phyloP scores from a whole-genome alignment of 2,113 vertebrate species.

The Sminthopsis crassicaudata region DNA sequence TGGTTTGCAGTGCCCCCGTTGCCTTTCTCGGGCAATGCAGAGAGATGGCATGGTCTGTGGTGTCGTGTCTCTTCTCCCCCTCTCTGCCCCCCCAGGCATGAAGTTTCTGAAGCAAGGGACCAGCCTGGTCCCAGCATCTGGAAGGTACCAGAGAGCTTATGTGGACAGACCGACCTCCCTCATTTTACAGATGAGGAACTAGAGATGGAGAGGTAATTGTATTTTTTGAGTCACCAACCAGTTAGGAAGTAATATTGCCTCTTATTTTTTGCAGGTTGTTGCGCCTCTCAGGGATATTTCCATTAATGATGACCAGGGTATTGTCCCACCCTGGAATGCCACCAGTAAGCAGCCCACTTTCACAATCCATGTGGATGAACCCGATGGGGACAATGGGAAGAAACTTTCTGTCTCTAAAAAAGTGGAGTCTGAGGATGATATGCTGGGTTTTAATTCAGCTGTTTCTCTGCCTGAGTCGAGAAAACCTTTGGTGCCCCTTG shows the following conservation, averaged over 20 bases:
- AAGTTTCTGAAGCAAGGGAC: not conserved
- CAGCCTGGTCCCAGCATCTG: not conserved
- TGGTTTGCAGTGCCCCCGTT: too few species aligned
- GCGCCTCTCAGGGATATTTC: conserved; percentile 73
- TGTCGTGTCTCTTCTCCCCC: too few species aligned
- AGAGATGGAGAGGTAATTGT: not conserved
- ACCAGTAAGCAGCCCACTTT: conserved; percentile 83
- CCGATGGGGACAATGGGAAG: conserved; percentile 82
- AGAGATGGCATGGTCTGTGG: too few species aligned
- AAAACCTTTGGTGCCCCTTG: conserved; percentile 89
- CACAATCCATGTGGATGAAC: conserved; percentile 92
- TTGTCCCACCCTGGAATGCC: conserved; percentile 81
- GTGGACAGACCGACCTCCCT: too few species aligned
- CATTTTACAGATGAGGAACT: too few species aligned
- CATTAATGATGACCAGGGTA: conserved; percentile 85
- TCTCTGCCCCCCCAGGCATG: not conserved
- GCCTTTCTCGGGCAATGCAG: too few species aligned
- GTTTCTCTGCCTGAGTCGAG: conserved; percentile 83
- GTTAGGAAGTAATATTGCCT: not conserved
- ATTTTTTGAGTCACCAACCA: not conserved
- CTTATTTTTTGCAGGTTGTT: conserved; percentile 76
- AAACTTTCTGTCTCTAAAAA: conserved; percentile 73
- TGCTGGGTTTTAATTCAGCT: conserved; percentile 82
- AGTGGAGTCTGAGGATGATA: conserved; percentile 57
- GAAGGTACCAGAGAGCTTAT: too few species aligned